A percentile compares a stretch with the other conserved stretches of the same genome.
phyloP scores from a whole-genome alignment of 2,888 invertebrate genomes.

The Phortica magna region DNA sequence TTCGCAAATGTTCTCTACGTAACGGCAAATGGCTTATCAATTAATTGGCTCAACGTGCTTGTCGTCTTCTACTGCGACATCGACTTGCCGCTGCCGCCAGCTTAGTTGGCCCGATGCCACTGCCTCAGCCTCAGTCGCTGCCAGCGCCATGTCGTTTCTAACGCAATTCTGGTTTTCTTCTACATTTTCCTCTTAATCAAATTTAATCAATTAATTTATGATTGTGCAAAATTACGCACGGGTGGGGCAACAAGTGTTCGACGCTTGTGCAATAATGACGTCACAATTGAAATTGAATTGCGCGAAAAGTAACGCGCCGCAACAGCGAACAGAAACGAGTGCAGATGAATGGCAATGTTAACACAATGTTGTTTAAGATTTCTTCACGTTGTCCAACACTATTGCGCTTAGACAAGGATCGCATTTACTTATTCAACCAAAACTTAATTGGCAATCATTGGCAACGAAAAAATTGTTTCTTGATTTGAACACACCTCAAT shows the following conservation, averaged over 20 bases:
- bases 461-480: too few relatives aligned
- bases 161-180: slow-evolving; percentile 4
- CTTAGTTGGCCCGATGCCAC: background rate
- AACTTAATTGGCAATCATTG: too few relatives aligned
- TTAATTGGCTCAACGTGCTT: slow-evolving; percentile 40
- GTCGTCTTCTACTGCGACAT: slow-evolving; percentile 8
- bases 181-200: slow-evolving; percentile 49
- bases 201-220: slow-evolving; percentile 65
- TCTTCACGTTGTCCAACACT: too few relatives aligned
- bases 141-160: background rate
- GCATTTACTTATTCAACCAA: too few relatives aligned
- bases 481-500: too few relatives aligned
- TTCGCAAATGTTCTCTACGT: slow-evolving; percentile 32
- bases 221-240: slow-evolving; percentile 51
- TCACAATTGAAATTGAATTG: background rate
- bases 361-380: too few relatives aligned
- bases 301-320: background rate
- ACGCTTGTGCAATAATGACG: slow-evolving; percentile 17
- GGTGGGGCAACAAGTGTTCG: background rate
- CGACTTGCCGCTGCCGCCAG: background rate
- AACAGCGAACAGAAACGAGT: too few relatives aligned
- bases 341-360: too few relatives aligned
- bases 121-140: slow-evolving; percentile 53
- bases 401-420: too few relatives aligned
- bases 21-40: slow-evolving; percentile 50